These are phyloP conservation scores for Apotomis turbidana DNA, from an alignment of 2,888 invertebrate species.

Conservation along the genomic window DNA sequence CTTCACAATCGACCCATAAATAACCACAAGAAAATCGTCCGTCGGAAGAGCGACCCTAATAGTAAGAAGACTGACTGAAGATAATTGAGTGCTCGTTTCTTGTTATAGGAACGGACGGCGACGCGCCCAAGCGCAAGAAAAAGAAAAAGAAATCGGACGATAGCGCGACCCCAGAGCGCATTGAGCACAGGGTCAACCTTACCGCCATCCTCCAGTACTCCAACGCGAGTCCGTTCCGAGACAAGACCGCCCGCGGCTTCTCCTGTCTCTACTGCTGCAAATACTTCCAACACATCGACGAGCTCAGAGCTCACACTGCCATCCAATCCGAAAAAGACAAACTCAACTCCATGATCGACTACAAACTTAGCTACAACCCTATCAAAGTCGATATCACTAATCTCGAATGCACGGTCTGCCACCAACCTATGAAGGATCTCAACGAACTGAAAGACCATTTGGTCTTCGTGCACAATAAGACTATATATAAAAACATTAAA, in stretches of 20 bases:
- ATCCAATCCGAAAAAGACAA: constrained; percentile 71
- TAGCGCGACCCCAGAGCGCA: constrained; percentile 78
- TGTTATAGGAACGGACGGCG: constrained; percentile 78
- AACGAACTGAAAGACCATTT: constrained; percentile 73
- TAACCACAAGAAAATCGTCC: constrained; percentile 9
- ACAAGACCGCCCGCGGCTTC: constrained; percentile 76
- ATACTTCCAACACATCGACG: constrained; percentile 67
- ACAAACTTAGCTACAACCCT: constrained; percentile 78
- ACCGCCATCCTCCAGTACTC: constrained; percentile 77
- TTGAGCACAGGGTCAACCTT: constrained; percentile 78
- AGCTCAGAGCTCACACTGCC: constrained; percentile 68
- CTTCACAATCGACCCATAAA: constrained; percentile 9
- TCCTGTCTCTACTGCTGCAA: constrained; percentile 78
- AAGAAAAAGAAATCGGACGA: constrained; percentile 72
- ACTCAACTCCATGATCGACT: constrained; percentile 76
- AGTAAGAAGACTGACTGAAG: constrained; percentile 60
- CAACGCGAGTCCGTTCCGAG: constrained; percentile 78
- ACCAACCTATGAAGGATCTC: constrained; percentile 66
- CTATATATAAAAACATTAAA: constrained; percentile 72
- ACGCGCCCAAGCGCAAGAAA: constrained; percentile 69
- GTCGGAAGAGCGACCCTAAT: constrained; percentile 48
- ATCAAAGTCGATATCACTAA: constrained; percentile 77
- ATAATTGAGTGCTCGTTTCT: constrained; percentile 78
- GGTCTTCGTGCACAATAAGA: constrained; percentile 64
- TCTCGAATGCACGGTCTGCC: constrained; percentile 68